Base-by-base conservation (phyloP, 1,140 invertebrate genomes). In the Harlomillsia oculata region DNA sequence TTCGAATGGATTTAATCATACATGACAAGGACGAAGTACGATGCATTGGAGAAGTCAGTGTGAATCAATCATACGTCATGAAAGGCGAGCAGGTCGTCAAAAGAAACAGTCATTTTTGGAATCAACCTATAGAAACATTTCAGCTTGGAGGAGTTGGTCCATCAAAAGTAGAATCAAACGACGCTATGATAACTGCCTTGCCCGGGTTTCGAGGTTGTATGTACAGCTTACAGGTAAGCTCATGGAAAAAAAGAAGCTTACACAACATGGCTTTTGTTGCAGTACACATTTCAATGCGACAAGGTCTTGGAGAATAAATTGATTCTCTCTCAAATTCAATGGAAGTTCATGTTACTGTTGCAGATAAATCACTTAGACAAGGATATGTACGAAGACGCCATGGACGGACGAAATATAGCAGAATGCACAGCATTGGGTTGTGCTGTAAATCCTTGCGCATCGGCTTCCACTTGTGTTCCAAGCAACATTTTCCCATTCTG, bases 131-230 rank as follows among this genome's bases (percentile, higher is more conserved):
- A 40, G 39, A 58, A 50, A 54, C 20, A 9, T 34, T 65, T 18
- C 55, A 44, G 29, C 20, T 65, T 5, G 64, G 64, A 41, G 64
- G 60, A 25, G 39, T 62, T 44, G 34, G 32, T 20, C 29, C 36
- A 6, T 30, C 28, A 11, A 23, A 36, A 6, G 28, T 34, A 13
- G 14, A 54, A 16, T 18, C 37, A 32, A 59, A 51, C 34, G 64
- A 62, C 34, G 57, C 60, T 8, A 29, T 62, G 2, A 50, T 65
- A 4, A 34, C 41, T 8, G 41, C 60, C 23, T 14, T 62, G 2
- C 60, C 60, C 16, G 64, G 64, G 40, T 65, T 65, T 53, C 41
- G 60, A 20, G 64, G 64, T 14, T 65, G 64, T 46, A 40, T 65
- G 30, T 59, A 60, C 34, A 3, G 20, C 14, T 25, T 65, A 11